phyloP scores from a whole-genome alignment of 2,113 vertebrate genomes.

The Siniperca chuatsi region DNA sequence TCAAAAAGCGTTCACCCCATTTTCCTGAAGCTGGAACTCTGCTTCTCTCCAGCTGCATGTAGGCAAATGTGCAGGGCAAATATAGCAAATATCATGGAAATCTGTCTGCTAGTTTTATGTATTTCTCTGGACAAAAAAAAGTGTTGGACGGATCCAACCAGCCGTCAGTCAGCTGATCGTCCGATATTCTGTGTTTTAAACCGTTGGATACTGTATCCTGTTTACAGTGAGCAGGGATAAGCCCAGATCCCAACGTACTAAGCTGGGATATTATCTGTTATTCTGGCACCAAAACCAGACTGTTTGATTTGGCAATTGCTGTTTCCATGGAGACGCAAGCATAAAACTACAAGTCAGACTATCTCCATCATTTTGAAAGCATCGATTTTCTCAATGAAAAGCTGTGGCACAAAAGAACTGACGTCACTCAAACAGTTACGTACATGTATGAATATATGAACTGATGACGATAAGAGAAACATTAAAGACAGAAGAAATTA shows the following conservation, averaged over 20 bases:
- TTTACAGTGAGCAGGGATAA: neutral
- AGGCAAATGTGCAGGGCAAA: neutral
- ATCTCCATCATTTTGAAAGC: neutral
- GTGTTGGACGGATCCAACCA: neutral
- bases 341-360: neutral
- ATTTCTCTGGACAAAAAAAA: neutral
- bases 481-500: neutral
- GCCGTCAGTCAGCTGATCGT: neutral
- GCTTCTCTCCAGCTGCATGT: neutral
- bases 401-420: neutral
- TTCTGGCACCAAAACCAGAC: neutral
- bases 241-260: neutral
- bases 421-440: neutral
- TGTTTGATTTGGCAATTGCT: neutral
- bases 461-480: too few relatives aligned
- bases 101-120: neutral
- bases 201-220: neutral
- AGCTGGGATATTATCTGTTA: neutral
- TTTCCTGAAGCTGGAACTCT: neutral
- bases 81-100: neutral
- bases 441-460: neutral
- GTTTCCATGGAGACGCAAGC: conserved; percentile 22
- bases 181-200: neutral
- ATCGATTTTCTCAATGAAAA: neutral
- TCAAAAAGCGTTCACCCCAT: neutral